These are phyloP conservation scores for Alouatta palliata DNA, from an alignment of 2,113 vertebrate species.

Conservation along the genomic window DNA sequence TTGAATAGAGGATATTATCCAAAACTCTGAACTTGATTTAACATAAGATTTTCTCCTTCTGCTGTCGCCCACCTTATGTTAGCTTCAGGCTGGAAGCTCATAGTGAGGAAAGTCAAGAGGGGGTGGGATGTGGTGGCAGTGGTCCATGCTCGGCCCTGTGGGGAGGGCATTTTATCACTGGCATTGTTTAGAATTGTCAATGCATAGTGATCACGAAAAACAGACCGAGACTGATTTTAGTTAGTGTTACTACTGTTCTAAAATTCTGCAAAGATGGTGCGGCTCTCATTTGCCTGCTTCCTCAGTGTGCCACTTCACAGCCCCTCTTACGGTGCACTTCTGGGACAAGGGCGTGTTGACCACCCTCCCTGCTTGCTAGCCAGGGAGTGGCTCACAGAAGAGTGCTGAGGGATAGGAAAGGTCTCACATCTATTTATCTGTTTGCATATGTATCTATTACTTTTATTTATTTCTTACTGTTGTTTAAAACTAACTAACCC, in stretches of 20 bases:
- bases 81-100: not conserved
- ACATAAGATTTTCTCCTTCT: not conserved
- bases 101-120: not conserved
- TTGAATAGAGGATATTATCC: not conserved
- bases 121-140: accelerated
- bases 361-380: not conserved
- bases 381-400: not conserved
- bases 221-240: not conserved
- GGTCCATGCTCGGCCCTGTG: not conserved
- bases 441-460: not conserved
- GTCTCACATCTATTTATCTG: not conserved
- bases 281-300: not conserved
- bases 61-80: not conserved
- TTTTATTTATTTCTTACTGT: not conserved
- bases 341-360: not conserved
- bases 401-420: not conserved
- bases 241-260: not conserved
- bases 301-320: too few relatives aligned
- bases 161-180: not conserved
- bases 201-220: not conserved
- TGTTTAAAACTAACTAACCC: not conserved
- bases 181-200: not conserved
- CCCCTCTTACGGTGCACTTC: not conserved
- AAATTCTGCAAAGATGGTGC: not conserved
- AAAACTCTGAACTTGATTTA: not conserved